Evolutionary conservation across 2,113 vertebrate species (phyloP).

Genomic region (Scophthalmus maximus): DNA sequence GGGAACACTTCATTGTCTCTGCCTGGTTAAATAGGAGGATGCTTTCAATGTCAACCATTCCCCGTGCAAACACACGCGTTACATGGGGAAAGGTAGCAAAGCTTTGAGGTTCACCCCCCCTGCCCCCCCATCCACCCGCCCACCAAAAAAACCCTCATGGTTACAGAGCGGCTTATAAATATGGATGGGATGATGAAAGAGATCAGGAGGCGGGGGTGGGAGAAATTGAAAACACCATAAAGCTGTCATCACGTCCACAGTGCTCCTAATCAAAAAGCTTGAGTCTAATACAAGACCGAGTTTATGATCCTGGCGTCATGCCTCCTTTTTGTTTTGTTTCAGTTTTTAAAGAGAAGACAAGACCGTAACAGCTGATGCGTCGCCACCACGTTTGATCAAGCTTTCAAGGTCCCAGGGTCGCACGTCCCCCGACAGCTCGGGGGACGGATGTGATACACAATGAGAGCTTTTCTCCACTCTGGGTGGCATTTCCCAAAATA

Average conservation of each 20-base stretch:
- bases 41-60: constrained; percentile 58
- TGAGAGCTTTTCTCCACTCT: constrained; percentile 29
- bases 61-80: constrained; percentile 7
- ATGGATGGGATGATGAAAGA: constrained; percentile 61
- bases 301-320: constrained; percentile 22
- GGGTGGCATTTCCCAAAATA: constrained; percentile 61
- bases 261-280: constrained; percentile 40
- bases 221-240: constrained; percentile 52
- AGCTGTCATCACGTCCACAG: constrained; percentile 40
- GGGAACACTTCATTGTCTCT: constrained; percentile 62
- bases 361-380: not conserved
- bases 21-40: constrained; percentile 44
- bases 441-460: constrained; percentile 32
- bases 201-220: constrained; percentile 31
- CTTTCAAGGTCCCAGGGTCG: constrained; percentile 50
- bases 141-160: constrained; percentile 26
- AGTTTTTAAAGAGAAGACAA: not conserved
- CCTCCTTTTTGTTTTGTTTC: no score
- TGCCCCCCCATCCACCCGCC: not conserved
- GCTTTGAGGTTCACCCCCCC: constrained; percentile 18
- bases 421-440: constrained; percentile 5
- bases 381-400: not conserved
- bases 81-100: constrained; percentile 14
- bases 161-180: constrained; percentile 54
- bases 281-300: constrained; percentile 13